Percentiles rank a stretch among this genome's conserved stretches.
Evolutionary conservation across 1,140 invertebrate species (phyloP).

Genomic region (Pemphigus obesinymphae): DNA sequence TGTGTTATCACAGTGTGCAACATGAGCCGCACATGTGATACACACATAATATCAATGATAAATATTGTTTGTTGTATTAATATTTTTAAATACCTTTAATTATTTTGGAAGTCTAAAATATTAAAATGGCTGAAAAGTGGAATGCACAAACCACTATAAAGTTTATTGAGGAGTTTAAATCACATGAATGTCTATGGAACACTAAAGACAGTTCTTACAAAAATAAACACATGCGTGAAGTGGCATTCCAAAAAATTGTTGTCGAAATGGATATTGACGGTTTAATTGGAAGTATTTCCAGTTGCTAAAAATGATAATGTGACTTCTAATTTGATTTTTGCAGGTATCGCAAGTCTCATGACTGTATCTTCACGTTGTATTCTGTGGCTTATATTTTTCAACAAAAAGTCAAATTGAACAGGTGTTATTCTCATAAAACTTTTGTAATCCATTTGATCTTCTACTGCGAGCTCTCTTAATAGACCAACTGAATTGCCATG

Average conservation of each 20-base stretch:
- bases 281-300: conserved; percentile 1
- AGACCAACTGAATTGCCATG: neutral
- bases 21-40: neutral
- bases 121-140: neutral
- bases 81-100: neutral
- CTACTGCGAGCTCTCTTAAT: neutral
- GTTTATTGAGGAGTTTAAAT: neutral
- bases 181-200: neutral
- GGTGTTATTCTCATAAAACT: conserved; percentile 4
- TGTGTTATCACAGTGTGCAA: neutral
- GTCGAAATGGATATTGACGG: neutral
- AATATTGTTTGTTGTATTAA: neutral
- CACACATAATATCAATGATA: neutral
- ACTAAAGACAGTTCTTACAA: neutral
- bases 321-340: neutral
- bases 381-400: neutral
- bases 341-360: conserved; percentile 12
- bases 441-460: neutral
- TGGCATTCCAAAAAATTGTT: neutral
- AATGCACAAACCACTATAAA: neutral
- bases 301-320: neutral
- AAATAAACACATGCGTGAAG: neutral
- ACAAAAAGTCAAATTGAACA: neutral
- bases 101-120: neutral
- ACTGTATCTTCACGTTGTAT: conserved; percentile 2